phyloP scores from a whole-genome alignment of 2,797 vertebrate genomes.

The Balearica regulorum region DNA sequence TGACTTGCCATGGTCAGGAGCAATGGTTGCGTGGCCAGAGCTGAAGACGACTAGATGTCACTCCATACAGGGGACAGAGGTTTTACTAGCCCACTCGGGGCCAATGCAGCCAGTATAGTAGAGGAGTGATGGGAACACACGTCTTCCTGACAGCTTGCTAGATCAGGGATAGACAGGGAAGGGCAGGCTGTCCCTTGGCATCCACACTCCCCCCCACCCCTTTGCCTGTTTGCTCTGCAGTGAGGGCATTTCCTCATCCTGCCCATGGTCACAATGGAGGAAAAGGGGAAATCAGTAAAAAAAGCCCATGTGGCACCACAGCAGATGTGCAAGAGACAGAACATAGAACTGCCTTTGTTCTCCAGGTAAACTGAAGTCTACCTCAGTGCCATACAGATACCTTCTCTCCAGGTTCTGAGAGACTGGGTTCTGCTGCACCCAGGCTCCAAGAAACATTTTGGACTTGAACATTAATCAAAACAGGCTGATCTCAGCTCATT shows the following conservation, averaged over 20 bases:
- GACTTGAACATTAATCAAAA: not conserved
- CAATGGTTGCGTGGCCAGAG: not conserved
- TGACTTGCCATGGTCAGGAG: not conserved
- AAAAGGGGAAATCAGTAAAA: not conserved
- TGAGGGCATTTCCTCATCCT: not conserved
- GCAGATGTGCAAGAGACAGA: not conserved
- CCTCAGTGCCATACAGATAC: not conserved
- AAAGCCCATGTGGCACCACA: not conserved
- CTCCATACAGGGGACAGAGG: not conserved
- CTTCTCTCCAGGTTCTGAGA: not conserved
- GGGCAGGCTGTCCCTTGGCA: not conserved
- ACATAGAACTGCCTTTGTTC: not conserved
- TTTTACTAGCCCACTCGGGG: not conserved
- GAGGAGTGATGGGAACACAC: not conserved
- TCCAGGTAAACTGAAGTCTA: not conserved
- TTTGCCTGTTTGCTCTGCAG: not conserved
- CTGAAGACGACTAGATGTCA: rapidly evolving
- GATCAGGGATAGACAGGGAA: not conserved
- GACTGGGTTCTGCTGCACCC: not conserved
- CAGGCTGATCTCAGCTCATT: not conserved
- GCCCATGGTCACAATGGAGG: rapidly evolving
- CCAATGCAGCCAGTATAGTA: too few species aligned
- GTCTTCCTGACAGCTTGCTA: not conserved
- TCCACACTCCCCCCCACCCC: not conserved
- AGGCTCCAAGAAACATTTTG: not conserved